Base-by-base conservation (phyloP, 2,797 vertebrate species). In the Hirundo rustica region DNA sequence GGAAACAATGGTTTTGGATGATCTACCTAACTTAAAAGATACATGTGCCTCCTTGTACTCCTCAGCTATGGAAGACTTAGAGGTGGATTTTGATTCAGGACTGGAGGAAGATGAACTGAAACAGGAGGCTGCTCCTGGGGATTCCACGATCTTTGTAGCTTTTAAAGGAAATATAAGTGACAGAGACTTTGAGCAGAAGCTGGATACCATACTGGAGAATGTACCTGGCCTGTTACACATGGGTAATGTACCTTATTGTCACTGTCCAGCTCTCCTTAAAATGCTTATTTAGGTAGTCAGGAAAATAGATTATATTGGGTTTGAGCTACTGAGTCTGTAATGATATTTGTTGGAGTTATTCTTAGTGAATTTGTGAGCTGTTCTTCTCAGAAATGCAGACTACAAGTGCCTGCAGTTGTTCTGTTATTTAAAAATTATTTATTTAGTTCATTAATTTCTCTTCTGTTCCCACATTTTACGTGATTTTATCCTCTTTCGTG, bases 151-250 rank as follows among this genome's bases (percentile, higher is more conserved):
- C 88, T 99, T 99, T 96, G 97, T 99, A 85, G 98, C 99, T 91
- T 99, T 99, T 96, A 98, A 98, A 97, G 99, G 99, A 93, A 99
- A 99, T 97, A 98, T 99, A 97, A 98, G 98, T 44, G 99, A 99
- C 97, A 98, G 97, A 85, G 99, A 99, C 97, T 99, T 99, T 91
- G 97, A 98, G 91, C 97, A 98, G 95, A 99, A 99, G 96, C 98
- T 99, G 66, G 97, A 98, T 79, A 96, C 87, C 73, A 97, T 99
- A 96, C 96, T 99, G 94, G 98, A 98, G 90, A 98, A 98, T 93
- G 99, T 99, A 95, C 98, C 99, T 72, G 96, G 97, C 89, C 97
- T 99, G 93, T 98, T 99, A 91, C 97, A 98, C 93, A 98, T 99
- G 98, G 99, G 99, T 99, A 98, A 98, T 70, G 87, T 93, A 74